phyloP scores from a whole-genome alignment of 1,140 invertebrate species.

The Hormaphis cornu region DNA sequence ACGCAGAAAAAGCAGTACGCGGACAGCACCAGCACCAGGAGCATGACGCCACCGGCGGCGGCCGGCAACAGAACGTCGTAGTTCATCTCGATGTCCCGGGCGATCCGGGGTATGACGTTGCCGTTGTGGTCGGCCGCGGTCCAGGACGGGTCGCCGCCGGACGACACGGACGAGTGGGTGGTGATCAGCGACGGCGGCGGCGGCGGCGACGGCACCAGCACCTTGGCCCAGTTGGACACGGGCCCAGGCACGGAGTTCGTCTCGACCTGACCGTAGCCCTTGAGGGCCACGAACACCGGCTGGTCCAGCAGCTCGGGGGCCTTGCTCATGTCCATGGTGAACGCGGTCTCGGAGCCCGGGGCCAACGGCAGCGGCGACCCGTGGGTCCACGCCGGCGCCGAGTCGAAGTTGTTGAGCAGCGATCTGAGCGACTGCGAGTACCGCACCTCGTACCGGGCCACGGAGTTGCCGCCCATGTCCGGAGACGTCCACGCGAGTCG shows the following conservation, averaged over 20 bases:
- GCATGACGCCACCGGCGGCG: conserved; percentile 41
- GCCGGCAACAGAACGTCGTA: conserved; percentile 43
- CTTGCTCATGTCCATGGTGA: conserved; percentile 44
- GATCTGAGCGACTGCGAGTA: conserved; percentile 43
- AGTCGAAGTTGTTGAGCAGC: conserved; percentile 45
- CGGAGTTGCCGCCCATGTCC: conserved; percentile 46
- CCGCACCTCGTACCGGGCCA: conserved; percentile 46
- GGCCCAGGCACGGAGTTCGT: conserved; percentile 42
- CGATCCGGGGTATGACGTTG: conserved; percentile 38
- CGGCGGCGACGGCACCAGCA: conserved; percentile 45
- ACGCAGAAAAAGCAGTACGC: conserved; percentile 47
- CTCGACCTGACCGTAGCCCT: conserved; percentile 43
- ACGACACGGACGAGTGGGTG: conserved; percentile 40
- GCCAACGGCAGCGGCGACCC: conserved; percentile 42
- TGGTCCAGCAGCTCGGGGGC: conserved; percentile 44
- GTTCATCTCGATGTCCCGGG: conserved; percentile 37
- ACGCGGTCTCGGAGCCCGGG: conserved; percentile 43
- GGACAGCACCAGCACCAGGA: conserved; percentile 42
- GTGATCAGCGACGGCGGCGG: conserved; percentile 43
- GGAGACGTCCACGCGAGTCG: conserved; percentile 49
- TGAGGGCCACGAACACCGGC: conserved; percentile 47
- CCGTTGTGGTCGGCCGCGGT: conserved; percentile 37
- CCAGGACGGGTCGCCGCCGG: conserved; percentile 39
- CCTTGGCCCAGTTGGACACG: conserved; percentile 49
- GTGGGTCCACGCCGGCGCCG: conserved; percentile 41